These are phyloP conservation scores for Lycophotia porphyrea DNA, from an alignment of 2,888 invertebrate species.

Conservation along the genomic window DNA sequence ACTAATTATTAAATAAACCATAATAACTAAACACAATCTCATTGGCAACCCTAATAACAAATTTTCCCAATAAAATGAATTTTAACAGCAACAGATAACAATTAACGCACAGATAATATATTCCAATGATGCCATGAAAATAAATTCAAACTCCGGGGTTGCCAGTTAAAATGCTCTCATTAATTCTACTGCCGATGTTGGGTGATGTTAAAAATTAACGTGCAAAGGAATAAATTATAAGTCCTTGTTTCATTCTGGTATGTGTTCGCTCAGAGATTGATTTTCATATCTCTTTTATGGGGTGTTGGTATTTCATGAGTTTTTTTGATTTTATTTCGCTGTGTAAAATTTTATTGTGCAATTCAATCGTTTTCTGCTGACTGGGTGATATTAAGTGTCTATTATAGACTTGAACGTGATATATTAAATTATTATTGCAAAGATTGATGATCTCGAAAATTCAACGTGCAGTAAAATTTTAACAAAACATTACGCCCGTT, in stretches of 20 bases:
- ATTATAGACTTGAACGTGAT: background rate
- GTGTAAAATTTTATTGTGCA: constrained; percentile 7
- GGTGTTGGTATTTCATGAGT: constrained; percentile 13
- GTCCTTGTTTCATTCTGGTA: constrained; percentile 40
- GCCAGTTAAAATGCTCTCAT: constrained; percentile 60
- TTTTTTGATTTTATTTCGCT: background rate
- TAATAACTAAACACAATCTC: constrained; percentile 5
- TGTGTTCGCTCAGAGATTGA: constrained; percentile 41
- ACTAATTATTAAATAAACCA: background rate
- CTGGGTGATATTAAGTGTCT: background rate
- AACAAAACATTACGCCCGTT: background rate
- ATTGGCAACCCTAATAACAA: constrained; percentile 8
- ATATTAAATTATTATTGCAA: background rate
- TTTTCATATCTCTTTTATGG: constrained; percentile 39
- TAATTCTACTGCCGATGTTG: constrained; percentile 54
- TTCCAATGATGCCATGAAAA: constrained; percentile 70
- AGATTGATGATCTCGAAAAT: background rate
- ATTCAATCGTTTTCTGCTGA: background rate
- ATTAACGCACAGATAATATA: constrained; percentile 62
- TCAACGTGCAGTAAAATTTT: background rate
- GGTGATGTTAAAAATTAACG: constrained; percentile 63
- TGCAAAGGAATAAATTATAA: constrained; percentile 54
- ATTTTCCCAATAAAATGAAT: constrained; percentile 42
- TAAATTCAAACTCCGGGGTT: constrained; percentile 68
- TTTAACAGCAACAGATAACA: constrained; percentile 61